Conservation (phyloP, 2,113 vertebrate species). For the Vicugna pacos region DNA sequence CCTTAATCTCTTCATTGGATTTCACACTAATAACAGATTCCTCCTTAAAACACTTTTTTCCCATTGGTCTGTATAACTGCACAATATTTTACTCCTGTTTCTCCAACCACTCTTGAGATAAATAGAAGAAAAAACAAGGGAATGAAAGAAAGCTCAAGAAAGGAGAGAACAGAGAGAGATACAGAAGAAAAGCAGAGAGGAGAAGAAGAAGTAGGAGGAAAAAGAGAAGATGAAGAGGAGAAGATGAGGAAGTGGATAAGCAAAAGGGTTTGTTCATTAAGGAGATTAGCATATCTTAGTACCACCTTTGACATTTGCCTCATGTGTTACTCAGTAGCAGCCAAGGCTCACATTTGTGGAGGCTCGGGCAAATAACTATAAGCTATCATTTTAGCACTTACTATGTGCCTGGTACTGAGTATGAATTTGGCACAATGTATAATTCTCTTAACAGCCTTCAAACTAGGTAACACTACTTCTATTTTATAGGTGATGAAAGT, state of each 20-base stretch:
- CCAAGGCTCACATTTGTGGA: background rate
- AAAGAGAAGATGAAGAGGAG: accelerated
- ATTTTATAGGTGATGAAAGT: background rate
- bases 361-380: background rate
- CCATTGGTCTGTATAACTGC: background rate
- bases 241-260: background rate
- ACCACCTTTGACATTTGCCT: background rate
- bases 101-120: background rate
- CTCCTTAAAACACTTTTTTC: background rate
- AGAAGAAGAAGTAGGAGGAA: background rate
- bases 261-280: background rate
- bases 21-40: background rate
- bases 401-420: background rate
- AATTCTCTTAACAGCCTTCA: background rate
- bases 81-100: background rate
- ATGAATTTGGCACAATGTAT: background rate
- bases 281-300: background rate
- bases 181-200: background rate
- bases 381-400: background rate
- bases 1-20: background rate
- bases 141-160: background rate
- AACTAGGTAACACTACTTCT: background rate
- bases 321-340: background rate
- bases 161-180: background rate
- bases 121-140: background rate